These are phyloP conservation scores for Poecilia latipinna DNA, from an alignment of 2,113 vertebrate genomes.

Conservation along the genomic window DNA sequence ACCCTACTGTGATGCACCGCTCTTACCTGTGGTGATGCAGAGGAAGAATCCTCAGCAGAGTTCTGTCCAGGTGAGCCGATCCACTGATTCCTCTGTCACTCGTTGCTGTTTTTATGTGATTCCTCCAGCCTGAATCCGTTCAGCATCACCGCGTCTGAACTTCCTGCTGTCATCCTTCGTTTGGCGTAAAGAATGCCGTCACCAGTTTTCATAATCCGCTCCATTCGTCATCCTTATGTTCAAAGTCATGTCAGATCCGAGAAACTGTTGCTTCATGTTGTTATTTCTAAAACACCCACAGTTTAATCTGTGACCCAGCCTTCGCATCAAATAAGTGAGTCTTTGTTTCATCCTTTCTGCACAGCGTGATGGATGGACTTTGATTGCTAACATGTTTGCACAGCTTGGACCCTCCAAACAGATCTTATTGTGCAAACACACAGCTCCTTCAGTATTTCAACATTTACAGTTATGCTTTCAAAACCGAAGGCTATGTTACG, in stretches of 20 bases:
- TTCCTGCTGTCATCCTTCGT: neutral
- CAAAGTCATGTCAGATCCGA: too few species aligned
- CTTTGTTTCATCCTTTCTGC: neutral
- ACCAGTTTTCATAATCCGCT: neutral
- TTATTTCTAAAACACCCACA: neutral
- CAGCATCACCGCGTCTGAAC: neutral
- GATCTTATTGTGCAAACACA: neutral
- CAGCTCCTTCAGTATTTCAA: neutral
- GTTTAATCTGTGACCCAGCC: neutral
- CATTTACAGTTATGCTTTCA: neutral
- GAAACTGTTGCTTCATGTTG: neutral
- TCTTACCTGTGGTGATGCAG: neutral
- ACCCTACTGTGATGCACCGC: neutral
- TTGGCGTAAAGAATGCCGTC: neutral
- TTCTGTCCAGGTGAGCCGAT: neutral
- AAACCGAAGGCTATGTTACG: neutral
- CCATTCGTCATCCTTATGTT: too few species aligned
- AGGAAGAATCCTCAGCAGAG: neutral
- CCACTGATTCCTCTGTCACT: neutral
- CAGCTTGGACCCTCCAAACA: neutral
- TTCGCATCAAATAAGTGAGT: neutral
- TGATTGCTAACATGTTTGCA: neutral
- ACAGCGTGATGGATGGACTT: neutral
- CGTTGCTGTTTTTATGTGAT: conserved; percentile 27
- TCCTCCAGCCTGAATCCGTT: neutral